Evolutionary conservation across 23 tunicate species (phyloP).

Genomic region (Ascidia mentula): DNA sequence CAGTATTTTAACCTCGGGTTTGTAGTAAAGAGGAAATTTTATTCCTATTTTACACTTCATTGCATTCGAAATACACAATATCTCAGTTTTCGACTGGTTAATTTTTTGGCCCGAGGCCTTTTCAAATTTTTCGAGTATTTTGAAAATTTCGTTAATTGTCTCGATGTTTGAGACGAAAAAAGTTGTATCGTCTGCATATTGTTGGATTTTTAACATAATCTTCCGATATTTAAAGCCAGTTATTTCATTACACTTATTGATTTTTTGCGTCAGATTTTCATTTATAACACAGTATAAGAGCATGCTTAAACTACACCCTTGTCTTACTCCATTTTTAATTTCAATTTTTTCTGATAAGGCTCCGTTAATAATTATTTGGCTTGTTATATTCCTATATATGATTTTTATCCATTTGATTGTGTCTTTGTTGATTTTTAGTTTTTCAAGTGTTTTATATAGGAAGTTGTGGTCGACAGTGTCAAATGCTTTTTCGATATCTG

Average conservation of each 20-base stretch:
- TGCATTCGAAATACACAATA: neutral
- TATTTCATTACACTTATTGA: neutral
- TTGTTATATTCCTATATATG: neutral
- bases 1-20: too few relatives aligned
- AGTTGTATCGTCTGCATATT: conserved; percentile 40
- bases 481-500: neutral
- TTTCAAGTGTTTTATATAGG: neutral
- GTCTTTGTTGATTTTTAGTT: neutral
- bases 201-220: conserved; percentile 7
- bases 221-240: conserved; percentile 12
- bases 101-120: conserved; percentile 28
- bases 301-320: conserved; percentile 47
- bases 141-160: neutral
- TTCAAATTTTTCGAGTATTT: neutral
- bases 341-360: neutral
- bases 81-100: conserved; percentile 24
- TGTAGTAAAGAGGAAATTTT: too few relatives aligned
- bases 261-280: conserved; percentile 5
- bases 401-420: neutral
- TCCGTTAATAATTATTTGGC: conserved; percentile 11
- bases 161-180: neutral
- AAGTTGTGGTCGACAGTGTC: conserved; percentile 1
- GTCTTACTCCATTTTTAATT: conserved; percentile 26
- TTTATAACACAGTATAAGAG: neutral
- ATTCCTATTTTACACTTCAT: too few relatives aligned